Conservation (phyloP, 2,888 invertebrate genomes). For the Brachynemurus nebulosus region DNA sequence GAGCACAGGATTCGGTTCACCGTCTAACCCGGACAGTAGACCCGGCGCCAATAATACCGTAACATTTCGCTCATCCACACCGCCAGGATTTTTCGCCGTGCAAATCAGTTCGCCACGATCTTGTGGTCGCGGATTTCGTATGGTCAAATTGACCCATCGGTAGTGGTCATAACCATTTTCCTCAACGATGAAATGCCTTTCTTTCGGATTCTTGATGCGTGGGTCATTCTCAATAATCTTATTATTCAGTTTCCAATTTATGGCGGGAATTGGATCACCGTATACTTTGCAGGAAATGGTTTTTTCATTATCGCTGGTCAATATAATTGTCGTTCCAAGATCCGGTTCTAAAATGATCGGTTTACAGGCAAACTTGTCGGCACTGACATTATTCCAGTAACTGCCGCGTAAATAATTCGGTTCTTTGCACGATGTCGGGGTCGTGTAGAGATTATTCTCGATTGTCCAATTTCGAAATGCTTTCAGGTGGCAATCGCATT, state of each 20-base stretch:
- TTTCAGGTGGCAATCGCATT: constrained; percentile 73
- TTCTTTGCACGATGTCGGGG: constrained; percentile 56
- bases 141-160: constrained; percentile 46
- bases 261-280: constrained; percentile 62
- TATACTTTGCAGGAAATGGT: constrained; percentile 61
- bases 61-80: constrained; percentile 61
- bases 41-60: constrained; percentile 30
- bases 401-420: constrained; percentile 54
- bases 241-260: constrained; percentile 58
- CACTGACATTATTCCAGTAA: constrained; percentile 56
- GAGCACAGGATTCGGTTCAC: constrained; percentile 23
- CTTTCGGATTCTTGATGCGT: constrained; percentile 29
- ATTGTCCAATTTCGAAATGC: constrained; percentile 65
- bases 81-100: constrained; percentile 69
- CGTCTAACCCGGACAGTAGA: constrained; percentile 10
- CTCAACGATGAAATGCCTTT: constrained; percentile 36
- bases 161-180: constrained; percentile 32
- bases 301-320: constrained; percentile 45
- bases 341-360: constrained; percentile 59
- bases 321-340: constrained; percentile 38
- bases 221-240: constrained; percentile 41
- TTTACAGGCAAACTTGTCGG: constrained; percentile 68
- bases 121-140: constrained; percentile 32
- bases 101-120: constrained; percentile 47
- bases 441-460: constrained; percentile 56